Evolutionary conservation across 1,140 invertebrate genomes (phyloP).

Genomic region (Zeugodacus cucurbitae): DNA sequence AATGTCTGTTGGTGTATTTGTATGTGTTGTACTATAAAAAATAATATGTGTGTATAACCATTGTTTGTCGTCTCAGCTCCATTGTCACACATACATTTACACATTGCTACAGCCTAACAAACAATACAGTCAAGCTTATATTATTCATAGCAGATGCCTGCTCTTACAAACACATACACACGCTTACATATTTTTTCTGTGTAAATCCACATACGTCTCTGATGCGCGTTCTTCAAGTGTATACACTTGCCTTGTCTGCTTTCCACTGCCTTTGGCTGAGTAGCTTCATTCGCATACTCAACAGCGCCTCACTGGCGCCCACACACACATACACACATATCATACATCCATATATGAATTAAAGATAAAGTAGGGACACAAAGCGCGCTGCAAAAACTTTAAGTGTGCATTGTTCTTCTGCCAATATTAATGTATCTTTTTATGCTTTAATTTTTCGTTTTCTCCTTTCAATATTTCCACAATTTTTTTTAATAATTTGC

Average conservation of each 20-base stretch:
- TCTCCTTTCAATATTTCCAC: too few relatives aligned
- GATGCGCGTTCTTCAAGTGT: background rate
- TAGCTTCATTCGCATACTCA: conserved; percentile 3
- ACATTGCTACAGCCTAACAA: background rate
- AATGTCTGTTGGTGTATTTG: background rate
- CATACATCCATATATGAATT: too few relatives aligned
- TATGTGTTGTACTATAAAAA: background rate
- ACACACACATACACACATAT: too few relatives aligned
- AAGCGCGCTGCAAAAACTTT: background rate
- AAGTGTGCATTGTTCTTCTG: background rate
- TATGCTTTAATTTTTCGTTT: background rate
- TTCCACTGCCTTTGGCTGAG: background rate
- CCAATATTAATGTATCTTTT: background rate
- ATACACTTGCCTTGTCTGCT: background rate
- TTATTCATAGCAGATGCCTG: background rate
- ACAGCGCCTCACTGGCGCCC: background rate
- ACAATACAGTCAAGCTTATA: background rate
- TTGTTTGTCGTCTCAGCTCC: background rate
- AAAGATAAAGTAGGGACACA: too few relatives aligned
- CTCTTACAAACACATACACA: too few relatives aligned
- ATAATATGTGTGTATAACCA: background rate
- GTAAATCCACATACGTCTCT: background rate
- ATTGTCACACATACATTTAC: background rate
- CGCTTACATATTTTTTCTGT: background rate
- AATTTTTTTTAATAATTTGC: background rate